Evolutionary conservation across 2,888 invertebrate species (phyloP), one percentile per base, ranked within the genome.

Genomic region (Drosophila diplacantha): DNA sequence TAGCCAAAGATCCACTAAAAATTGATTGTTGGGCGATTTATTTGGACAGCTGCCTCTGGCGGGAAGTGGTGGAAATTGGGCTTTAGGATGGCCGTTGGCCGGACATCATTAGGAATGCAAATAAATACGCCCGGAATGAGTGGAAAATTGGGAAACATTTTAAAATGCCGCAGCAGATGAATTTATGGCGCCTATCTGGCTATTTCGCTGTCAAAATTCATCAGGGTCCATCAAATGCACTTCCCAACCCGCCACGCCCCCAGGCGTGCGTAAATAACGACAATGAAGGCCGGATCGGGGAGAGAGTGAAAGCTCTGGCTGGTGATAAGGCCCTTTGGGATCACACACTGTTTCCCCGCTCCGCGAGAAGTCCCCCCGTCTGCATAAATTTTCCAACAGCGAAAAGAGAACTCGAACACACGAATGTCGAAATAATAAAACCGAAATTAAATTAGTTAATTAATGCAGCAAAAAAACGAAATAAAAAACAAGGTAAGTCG

Each of bases 401-500:
- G 4, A 53, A 64, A 62, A 20, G 46, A 47, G 57, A 74, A 69
- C 69, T 57, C 61, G 16, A 26, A 67, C 54, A 67, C 54, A 65
- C 51, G 63, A 71, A 72, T 53, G 53, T 52, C 54, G 32, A 69
- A 75, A 71, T 60, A 73, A 64, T 66, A 71, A 73, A 59, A 43
- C 57, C 60, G 54, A 80, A 81, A 81, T 71, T 72, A 81, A 83
- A 83, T 80, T 83, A 81, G 84, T 75, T 83, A 83, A 80, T 83
- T 81, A 80, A 80, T 80, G 84, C 82, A 75, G 68, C 67, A 55
- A 63, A 66, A 69, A 47, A 57, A 53, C 43, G 2, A 51, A 43
- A 29, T 20, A 39, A 8, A 26, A 47, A 22, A 39, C 6, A 29
- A 47, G 20, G 20, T 37, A n/a, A 9, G 54, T 35, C n/a, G 14